Evolutionary conservation across 2,797 vertebrate genomes (phyloP).

Genomic region (Somateria mollissima): DNA sequence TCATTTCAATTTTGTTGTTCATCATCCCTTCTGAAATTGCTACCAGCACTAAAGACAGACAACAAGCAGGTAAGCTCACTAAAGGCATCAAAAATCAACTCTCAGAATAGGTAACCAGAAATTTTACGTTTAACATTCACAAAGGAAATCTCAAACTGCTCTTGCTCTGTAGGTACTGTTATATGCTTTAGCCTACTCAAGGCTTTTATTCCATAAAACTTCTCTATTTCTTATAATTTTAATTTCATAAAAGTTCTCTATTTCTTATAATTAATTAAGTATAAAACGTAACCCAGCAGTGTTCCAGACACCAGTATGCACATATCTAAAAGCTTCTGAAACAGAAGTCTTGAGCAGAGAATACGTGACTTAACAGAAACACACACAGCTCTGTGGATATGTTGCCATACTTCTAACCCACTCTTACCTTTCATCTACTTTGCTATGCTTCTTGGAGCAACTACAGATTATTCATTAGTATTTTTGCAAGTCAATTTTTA

Average conservation of each 20-base stretch:
- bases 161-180: not conserved
- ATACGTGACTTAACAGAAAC: not conserved
- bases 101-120: accelerated
- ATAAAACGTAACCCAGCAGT: not conserved
- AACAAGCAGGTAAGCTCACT: conserved; percentile 55
- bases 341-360: not conserved
- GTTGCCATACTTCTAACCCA: not conserved
- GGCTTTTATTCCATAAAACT: accelerated
- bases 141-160: not conserved
- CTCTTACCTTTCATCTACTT: not conserved
- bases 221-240: not conserved
- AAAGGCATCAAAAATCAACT: not conserved
- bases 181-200: not conserved
- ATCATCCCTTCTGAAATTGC: conserved; percentile 80
- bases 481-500: not conserved
- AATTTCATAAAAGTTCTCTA: not conserved
- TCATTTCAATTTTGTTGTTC: conserved; percentile 80
- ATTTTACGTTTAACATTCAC: not conserved
- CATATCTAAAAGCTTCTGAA: not conserved
- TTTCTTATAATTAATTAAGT: not conserved
- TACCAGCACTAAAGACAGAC: accelerated
- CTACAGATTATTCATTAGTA: not conserved
- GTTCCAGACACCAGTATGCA: not conserved
- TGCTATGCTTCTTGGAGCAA: not conserved
- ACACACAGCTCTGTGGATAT: not conserved